Evolutionary conservation across 2,888 invertebrate genomes (phyloP).

Genomic region (Eurytoma adleriae): DNA sequence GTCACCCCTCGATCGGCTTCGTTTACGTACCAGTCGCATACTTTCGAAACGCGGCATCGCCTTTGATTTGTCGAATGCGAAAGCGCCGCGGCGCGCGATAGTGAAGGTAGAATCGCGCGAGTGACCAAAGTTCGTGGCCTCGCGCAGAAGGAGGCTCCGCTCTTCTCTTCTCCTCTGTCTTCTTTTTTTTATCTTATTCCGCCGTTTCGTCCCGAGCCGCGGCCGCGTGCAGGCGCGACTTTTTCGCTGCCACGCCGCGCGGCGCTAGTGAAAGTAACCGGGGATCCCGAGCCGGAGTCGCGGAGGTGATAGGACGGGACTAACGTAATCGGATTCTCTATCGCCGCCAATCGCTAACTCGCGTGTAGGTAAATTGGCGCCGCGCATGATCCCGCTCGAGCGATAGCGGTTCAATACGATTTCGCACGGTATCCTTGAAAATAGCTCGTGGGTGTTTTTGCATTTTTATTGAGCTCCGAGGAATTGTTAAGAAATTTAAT

Average conservation of each 20-base stretch:
- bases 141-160: slow-evolving; percentile 11
- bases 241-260: slow-evolving; percentile 21
- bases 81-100: neutral
- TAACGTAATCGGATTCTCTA: slow-evolving; percentile 37
- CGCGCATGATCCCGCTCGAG: neutral
- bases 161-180: neutral
- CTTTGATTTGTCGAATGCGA: slow-evolving; percentile 27
- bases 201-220: neutral
- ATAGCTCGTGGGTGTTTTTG: neutral
- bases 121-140: slow-evolving; percentile 50
- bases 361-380: neutral
- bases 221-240: neutral
- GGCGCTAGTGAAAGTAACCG: slow-evolving; percentile 47
- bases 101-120: slow-evolving; percentile 34
- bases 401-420: neutral
- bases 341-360: slow-evolving; percentile 19
- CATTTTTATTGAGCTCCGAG: neutral
- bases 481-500: too few species aligned
- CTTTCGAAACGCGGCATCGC: slow-evolving; percentile 4
- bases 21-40: too few species aligned
- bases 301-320: slow-evolving; percentile 29
- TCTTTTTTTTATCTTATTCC: too few species aligned
- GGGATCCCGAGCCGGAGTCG: neutral
- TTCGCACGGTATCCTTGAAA: neutral
- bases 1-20: slow-evolving; percentile 17